Conservation (phyloP, 2,888 invertebrate species). For the Emesis russula region DNA sequence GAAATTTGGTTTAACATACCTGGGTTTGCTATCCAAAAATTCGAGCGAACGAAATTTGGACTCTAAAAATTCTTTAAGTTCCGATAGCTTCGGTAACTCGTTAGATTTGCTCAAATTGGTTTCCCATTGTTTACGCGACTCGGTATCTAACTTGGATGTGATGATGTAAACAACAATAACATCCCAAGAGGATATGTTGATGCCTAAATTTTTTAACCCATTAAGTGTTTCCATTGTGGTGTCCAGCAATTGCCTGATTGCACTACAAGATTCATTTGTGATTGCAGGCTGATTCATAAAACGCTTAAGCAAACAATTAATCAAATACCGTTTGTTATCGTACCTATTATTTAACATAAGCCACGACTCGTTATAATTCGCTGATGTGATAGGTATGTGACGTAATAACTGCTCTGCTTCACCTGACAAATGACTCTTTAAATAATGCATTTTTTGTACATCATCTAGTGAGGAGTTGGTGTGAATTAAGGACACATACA, state of each 20-base stretch:
- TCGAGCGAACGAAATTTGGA: background rate
- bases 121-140: background rate
- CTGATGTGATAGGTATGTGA: constrained; percentile 58
- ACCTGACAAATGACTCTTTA: constrained; percentile 70
- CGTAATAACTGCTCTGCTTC: constrained; percentile 83
- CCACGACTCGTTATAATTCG: constrained; percentile 79
- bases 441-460: constrained; percentile 56
- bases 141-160: background rate
- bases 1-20: background rate
- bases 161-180: background rate
- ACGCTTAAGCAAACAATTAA: constrained; percentile 66
- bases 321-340: constrained; percentile 77
- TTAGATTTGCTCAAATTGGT: no score
- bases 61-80: background rate
- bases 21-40: background rate
- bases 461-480: background rate
- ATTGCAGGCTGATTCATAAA: constrained; percentile 2
- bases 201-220: background rate
- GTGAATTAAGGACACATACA: background rate
- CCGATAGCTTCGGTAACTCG: no score
- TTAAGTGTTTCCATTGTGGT: background rate
- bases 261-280: background rate
- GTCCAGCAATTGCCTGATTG: background rate
- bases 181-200: background rate
- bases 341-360: constrained; percentile 61